Conservation (phyloP, 2,888 invertebrate species). For the Dicycla oo region DNA sequence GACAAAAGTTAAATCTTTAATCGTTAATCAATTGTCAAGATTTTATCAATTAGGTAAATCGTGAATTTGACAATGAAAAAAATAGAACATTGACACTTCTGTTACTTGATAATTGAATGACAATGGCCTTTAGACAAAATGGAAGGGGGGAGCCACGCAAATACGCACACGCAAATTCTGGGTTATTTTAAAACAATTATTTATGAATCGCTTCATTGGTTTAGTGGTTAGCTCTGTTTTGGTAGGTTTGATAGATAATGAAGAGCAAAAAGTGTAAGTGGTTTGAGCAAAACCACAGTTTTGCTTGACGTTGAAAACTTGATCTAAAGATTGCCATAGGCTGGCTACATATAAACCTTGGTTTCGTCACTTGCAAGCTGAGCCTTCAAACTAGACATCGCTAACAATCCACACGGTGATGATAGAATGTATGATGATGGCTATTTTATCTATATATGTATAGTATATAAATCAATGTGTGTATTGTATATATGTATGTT, state of each 20-base stretch:
- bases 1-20: slow-evolving; percentile 62
- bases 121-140: slow-evolving; percentile 59
- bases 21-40: slow-evolving; percentile 71
- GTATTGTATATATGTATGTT: too few relatives aligned
- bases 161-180: slow-evolving; percentile 4
- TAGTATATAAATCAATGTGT: too few relatives aligned
- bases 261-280: slow-evolving; percentile 32
- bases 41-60: slow-evolving; percentile 67
- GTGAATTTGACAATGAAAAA: slow-evolving; percentile 65
- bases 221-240: slow-evolving; percentile 5
- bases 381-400: neutral
- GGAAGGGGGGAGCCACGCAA: slow-evolving; percentile 29
- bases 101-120: slow-evolving; percentile 50
- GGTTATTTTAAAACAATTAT: slow-evolving; percentile 15
- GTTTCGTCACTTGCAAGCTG: neutral
- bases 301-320: neutral
- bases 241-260: neutral
- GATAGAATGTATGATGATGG: neutral
- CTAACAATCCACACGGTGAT: neutral
- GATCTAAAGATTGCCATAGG: slow-evolving; percentile 3
- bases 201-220: slow-evolving; percentile 19
- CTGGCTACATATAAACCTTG: slow-evolving; percentile 25
- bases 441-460: neutral
- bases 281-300: neutral
- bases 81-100: slow-evolving; percentile 59